phyloP scores from a whole-genome alignment of 2,888 invertebrate genomes.

The Leptodirus hochenwartii region DNA sequence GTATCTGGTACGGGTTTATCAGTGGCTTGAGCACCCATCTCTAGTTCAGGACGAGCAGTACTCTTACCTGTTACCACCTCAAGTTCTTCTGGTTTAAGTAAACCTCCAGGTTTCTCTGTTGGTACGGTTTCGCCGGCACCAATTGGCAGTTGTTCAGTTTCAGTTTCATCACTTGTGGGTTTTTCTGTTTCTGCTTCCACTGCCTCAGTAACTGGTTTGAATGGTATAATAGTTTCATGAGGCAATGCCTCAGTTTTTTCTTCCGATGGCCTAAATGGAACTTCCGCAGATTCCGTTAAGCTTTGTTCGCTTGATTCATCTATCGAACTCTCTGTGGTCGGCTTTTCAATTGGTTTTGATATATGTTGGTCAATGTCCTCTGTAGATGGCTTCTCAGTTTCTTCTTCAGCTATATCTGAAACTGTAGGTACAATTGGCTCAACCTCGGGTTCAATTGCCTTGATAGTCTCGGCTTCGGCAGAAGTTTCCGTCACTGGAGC shows the following conservation, averaged over 20 bases:
- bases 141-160: slow-evolving; percentile 1
- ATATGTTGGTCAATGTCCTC: slow-evolving; percentile 9
- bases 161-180: not conserved
- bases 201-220: slow-evolving; percentile 8
- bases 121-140: not conserved
- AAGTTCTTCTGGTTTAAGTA: no score
- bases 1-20: slow-evolving; percentile 8
- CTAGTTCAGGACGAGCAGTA: slow-evolving; percentile 6
- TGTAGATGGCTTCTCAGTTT: slow-evolving; percentile 7
- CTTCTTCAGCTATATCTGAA: no score
- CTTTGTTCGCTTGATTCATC: no score
- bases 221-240: no score
- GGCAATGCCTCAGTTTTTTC: slow-evolving; percentile 2
- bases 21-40: slow-evolving; percentile 3
- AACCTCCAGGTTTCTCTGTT: slow-evolving; percentile 1
- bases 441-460: slow-evolving; percentile 1
- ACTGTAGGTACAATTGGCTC: slow-evolving; percentile 4
- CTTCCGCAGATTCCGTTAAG: slow-evolving; percentile 7
- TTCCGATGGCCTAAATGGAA: slow-evolving; percentile 8
- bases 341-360: slow-evolving; percentile 10
- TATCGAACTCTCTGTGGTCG: no score
- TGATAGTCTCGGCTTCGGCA: slow-evolving; percentile 2
- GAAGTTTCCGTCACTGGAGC: not conserved
- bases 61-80: no score
- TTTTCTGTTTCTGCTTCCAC: slow-evolving; percentile 4